Conservation (phyloP, 1,140 invertebrate genomes). For the Camponotus floridanus region DNA sequence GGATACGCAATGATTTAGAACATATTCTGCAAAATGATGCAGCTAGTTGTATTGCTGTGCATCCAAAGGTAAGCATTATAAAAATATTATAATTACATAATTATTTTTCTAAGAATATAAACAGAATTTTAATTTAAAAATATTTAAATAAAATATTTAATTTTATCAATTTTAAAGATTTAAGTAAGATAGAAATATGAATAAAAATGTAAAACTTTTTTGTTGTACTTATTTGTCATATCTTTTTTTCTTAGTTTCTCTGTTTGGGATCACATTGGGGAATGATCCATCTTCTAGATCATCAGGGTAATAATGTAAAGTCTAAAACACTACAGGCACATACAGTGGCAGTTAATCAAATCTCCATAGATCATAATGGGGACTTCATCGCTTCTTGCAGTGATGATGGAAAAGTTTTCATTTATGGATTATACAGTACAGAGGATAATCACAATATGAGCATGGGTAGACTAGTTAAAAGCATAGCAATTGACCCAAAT, state of each 20-base stretch:
- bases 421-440: conserved; percentile 93
- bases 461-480: conserved; percentile 94
- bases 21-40: conserved; percentile 95
- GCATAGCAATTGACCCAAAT: conserved; percentile 95
- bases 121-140: conserved; percentile 36
- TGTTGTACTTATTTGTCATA: background rate
- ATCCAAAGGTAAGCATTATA: conserved; percentile 91
- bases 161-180: background rate
- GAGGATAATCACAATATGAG: conserved; percentile 94
- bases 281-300: conserved; percentile 95
- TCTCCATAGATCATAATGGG: conserved; percentile 96
- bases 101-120: background rate
- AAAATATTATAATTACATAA: too few relatives aligned
- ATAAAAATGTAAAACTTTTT: conserved; percentile 25
- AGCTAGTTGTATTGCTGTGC: conserved; percentile 96
- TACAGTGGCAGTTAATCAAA: conserved; percentile 96
- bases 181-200: background rate
- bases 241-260: conserved; percentile 90
- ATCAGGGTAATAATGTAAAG: conserved; percentile 93
- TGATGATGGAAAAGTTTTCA: conserved; percentile 96
- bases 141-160: conserved; percentile 2
- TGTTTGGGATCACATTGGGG: conserved; percentile 97
- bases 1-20: conserved; percentile 95
- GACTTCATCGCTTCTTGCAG: conserved; percentile 98
- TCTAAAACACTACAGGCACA: conserved; percentile 92